Base-by-base conservation (phyloP, 2,888 invertebrate genomes). In the Athalia rosae region DNA sequence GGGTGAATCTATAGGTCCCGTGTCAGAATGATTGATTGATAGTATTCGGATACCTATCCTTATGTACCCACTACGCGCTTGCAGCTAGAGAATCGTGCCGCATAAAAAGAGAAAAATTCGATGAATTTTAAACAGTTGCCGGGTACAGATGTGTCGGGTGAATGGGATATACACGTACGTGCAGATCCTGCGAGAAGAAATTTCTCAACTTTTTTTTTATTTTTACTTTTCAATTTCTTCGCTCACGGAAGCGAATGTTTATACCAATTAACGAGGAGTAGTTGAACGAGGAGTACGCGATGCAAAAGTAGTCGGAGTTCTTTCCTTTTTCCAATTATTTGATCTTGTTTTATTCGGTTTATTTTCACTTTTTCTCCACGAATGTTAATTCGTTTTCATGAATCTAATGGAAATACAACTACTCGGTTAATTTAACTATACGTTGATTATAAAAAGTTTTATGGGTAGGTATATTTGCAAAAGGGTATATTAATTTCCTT, bases 21-120 rank as follows among this genome's bases (percentile, higher is more conserved):
- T 28, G 66, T 67, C 66, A 41, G 41, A 8, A 13, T 50, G 66
- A 67, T 67, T 64, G 63, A 64, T 64, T 67, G 66, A 67, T 67
- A 50, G 66, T 50, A 50, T 67, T 67, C 50, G 41, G 50, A 28
- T 28, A 50, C 15, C 11, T 50, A 28, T 53, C 66, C 47, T 9
- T 15, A 67, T 67, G 50, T 28, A 28, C 28, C 28, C 28, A 28
- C 28, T 28, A 28, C 28, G 28, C 28, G 28, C n/a, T 28, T 28
- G 28, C 28, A 28, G 28, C 28, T 28, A 28, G 2, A 28, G 28
- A 28, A 28, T 28, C 28, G 28, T 47, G 66, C 48, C 43, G 41
- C 11, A 45, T 11, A n/a, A n/a, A 3, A 48, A 48, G 66, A 50
- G 48, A 47, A 67, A 67, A 50, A 28, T 67, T 67, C 50, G 66